Base-by-base conservation (phyloP, 2,113 vertebrate genomes). In the Onychostoma macrolepis region DNA sequence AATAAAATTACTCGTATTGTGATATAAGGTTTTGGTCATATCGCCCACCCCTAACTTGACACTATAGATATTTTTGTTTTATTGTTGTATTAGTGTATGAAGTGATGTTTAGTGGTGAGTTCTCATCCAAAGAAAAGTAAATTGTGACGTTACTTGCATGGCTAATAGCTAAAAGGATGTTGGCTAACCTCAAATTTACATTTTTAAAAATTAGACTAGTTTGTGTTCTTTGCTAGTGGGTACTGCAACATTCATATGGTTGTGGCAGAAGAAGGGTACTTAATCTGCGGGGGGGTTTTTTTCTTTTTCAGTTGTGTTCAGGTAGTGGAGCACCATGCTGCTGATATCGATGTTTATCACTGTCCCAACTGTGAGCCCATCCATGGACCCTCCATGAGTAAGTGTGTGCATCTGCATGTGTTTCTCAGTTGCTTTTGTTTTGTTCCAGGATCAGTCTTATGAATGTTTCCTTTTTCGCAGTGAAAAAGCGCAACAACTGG, bases 301-400 rank as follows among this genome's bases (percentile, higher is more conserved):
- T 11, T 80, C 0, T 50, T 65, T 26, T 92, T 69, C 94, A 99
- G 98, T 93, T 99, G 98, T 56, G 98, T 99, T 90, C 96, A 97
- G 88, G 97, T 99, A 83, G 97, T 99, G 91, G 98, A 99, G 91
- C 98, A 99, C 90, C 97, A 99, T 94, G 98, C 98, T 80, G 96
- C 97, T 92, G 98, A 99, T 91, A 99, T 99, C 81, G 98, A 99
- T 89, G 95, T 99, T 2, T 99, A 99, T 92, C 98, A 99, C 94
- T 99, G 98, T 95, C 98, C 98, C 89, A 99, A 97, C 94, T 99
- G 98, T 93, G 96, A 97, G 78, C 91, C 96, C 77, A 91, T 95
- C 79, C 97, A 97, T 28, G 98, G 98, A 92, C 94, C 97, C 93
- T 99, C 97, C 91, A 93, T 98, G 92, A 99, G 98, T 99, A 95